Evolutionary conservation across 2,797 vertebrate genomes (phyloP), one percentile per base, ranked within the genome.

Genomic region (Yasuhikotakia modesta): DNA sequence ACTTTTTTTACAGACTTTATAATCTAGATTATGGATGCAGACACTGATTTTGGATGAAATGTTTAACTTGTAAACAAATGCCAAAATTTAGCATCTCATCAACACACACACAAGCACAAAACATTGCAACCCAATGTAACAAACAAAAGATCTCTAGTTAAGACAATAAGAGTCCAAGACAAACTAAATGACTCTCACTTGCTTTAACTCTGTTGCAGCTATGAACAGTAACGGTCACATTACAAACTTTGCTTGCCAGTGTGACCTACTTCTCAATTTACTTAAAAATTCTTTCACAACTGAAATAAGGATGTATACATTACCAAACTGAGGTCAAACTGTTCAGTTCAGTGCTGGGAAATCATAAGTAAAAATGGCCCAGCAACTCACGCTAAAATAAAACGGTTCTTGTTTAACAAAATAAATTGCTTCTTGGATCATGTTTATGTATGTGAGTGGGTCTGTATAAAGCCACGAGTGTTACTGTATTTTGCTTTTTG

Each of bases 401-500:
- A 39, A 39, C 11, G 35, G 8, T 39, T 39, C 35, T 39, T 39
- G 35, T 39, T 39, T 39, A 39, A 39, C 8, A 39, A 7, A 39
- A 39, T 39, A 39, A 39, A 8, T 7, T 39, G 35, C 35, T 39
- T 39, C 7, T 1, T 39, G 35, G 7, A 7, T 39, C 11, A 10
- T 8, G 8, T 27, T 2, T 27, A 27, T 27, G 14, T n/a, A 17
- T 13, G n/a, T 58, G 68, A 17, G 5, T 21, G 19, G 58, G 19
- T 12, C 32, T 50, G 39, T 45, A 32, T n/a, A 19, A 39, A 4
- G 17, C 13, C 43, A 21, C 11, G 32, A 4, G 17, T 24, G 65
- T 65, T 43, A 21, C 30, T 63, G 11, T 73, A 72, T 72, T 76
- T 67, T 69, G 72, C 73, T 63, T 45, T 72, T 76, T 70, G 52